Evolutionary conservation across 2,888 invertebrate genomes (phyloP), one percentile per base, ranked within the genome.

Genomic region (Anthophora plumipes): DNA sequence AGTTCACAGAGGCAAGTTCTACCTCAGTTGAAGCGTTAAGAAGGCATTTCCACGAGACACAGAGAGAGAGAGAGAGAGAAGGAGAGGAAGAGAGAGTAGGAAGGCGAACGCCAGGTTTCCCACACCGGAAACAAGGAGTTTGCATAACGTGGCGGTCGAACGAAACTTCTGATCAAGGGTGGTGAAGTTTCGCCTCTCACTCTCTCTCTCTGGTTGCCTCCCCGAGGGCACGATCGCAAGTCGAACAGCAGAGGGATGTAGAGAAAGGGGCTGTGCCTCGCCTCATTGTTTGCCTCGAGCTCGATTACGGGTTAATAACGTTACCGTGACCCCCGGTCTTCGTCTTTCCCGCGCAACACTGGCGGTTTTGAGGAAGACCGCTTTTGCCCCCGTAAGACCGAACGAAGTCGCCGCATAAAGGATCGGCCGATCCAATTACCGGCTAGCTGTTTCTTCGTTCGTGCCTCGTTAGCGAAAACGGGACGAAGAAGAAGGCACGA

Each of bases 291-390:
- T 88, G 85, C 79, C 77, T 70, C 77, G 41, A 86, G 89, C 85
- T 89, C 88, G 88, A 89, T 88, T 89, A 89, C 88, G 85, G 88
- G 86, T 88, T 88, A 88, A 88, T 88, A 88, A 88, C 79, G 86
- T 88, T 88, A 88, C 82, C 86, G 80, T 81, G 80, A 79, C 86
- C 83, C 66, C 72, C 72, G 75, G 76, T 73, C 78, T 84, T 77
- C 77, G 31, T 31, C 31, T 31, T 57, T 76, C 61, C 60, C 66
- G 66, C 59, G 55, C 68, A 39, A 50, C 71, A 22, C 37, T n/a
- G 67, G 82, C 31, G 86, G 86, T 88, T 86, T 86, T 82, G 84
- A 86, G 88, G 84, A 88, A 86, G 82, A 87, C 88, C 88, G 82
- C 85, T 63, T 77, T 75, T 61, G 69, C 79, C 71, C 63, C 31